Evolutionary conservation across 1,140 invertebrate genomes (phyloP).

Genomic region (Prorops nasuta): DNA sequence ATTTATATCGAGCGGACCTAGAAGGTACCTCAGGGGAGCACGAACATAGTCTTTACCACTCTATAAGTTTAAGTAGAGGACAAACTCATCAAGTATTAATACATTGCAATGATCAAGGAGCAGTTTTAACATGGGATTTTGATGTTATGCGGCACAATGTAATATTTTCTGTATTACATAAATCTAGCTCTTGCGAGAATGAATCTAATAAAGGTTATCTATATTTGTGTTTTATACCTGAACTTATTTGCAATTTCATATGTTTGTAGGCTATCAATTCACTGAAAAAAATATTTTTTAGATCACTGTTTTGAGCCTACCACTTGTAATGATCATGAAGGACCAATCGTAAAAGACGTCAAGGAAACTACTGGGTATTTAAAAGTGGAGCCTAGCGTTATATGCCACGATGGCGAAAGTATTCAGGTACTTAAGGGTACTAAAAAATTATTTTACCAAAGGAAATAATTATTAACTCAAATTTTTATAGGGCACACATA

Average conservation of each 20-base stretch:
- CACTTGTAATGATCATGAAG: conserved; percentile 49
- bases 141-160: conserved; percentile 90
- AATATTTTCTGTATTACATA: conserved; percentile 76
- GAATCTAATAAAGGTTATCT: too few species aligned
- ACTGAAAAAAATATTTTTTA: not conserved
- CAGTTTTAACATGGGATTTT: conserved; percentile 96
- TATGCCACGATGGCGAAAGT: conserved; percentile 91
- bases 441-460: conserved; percentile 6
- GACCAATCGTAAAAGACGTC: conserved; percentile 73
- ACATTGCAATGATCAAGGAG: conserved; percentile 77
- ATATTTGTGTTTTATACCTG: too few species aligned
- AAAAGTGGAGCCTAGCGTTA: conserved; percentile 75
- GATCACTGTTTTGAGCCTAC: conserved; percentile 22
- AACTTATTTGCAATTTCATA: too few species aligned
- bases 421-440: conserved; percentile 68
- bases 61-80: conserved; percentile 57
- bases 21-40: conserved; percentile 62
- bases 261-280: not conserved
- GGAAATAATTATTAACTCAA: conserved; percentile 4
- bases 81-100: conserved; percentile 85
- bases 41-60: conserved; percentile 59
- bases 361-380: conserved; percentile 78
- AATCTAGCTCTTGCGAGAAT: too few species aligned
- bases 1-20: conserved; percentile 76
- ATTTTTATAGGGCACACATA: conserved; percentile 77